These are phyloP conservation scores for Sesia bembeciformis DNA, from an alignment of 2,888 invertebrate genomes.

Conservation along the genomic window DNA sequence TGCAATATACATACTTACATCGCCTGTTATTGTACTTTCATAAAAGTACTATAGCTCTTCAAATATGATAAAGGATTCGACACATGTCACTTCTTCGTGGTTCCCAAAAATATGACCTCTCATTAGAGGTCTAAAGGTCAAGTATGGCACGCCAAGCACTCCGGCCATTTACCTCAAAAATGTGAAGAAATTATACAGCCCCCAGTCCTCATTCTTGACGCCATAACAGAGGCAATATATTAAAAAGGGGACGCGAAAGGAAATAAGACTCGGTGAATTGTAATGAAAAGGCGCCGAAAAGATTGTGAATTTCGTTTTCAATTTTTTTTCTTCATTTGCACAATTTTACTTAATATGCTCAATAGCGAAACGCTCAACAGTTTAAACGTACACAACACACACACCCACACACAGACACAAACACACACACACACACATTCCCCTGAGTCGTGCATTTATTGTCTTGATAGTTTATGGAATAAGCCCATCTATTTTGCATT, in stretches of 20 bases:
- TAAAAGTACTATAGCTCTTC: too few species aligned
- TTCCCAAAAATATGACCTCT: constrained; percentile 1
- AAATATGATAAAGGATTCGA: background rate
- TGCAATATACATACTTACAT: too few species aligned
- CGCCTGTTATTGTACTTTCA: too few species aligned
- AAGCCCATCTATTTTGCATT: too few species aligned
- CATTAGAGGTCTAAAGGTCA: background rate
- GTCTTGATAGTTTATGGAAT: too few species aligned
- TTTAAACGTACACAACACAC: too few species aligned
- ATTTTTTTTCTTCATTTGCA: background rate
- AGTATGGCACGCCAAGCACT: background rate
- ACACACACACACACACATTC: too few species aligned
- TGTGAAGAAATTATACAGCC: constrained; percentile 1
- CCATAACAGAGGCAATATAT: constrained; percentile 4
- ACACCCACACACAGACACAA: too few species aligned
- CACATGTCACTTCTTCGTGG: constrained; percentile 2
- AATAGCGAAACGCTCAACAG: too few species aligned
- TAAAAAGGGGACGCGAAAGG: constrained; percentile 1
- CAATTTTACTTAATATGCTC: background rate
- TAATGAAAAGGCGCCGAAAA: constrained; percentile 1
- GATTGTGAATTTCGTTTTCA: background rate
- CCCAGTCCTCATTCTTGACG: constrained; percentile 1
- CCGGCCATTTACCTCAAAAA: background rate
- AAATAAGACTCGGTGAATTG: background rate
- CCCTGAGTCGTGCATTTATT: too few species aligned